Evolutionary conservation across 1,140 invertebrate genomes (phyloP).

Genomic region (Parasteatoda tepidariorum): DNA sequence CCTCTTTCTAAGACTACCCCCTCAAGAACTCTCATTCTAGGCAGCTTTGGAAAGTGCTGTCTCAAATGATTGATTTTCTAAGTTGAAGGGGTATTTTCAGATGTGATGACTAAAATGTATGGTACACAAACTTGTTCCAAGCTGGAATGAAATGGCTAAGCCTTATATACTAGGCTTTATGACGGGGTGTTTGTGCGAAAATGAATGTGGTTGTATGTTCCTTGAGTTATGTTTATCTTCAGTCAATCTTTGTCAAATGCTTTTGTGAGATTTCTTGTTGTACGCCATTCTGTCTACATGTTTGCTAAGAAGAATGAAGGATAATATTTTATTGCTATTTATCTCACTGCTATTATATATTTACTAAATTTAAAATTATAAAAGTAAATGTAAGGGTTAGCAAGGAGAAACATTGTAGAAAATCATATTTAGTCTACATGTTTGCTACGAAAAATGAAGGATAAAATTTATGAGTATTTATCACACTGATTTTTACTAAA

Average conservation of each 20-base stretch:
- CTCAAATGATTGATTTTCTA: not conserved
- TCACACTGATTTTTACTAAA: no score
- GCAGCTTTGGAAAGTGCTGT: not conserved
- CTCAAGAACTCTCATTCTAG: not conserved
- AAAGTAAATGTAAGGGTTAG: no score
- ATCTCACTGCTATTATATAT: no score
- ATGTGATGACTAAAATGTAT: not conserved
- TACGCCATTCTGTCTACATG: no score
- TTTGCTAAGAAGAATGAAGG: no score
- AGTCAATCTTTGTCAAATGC: not conserved
- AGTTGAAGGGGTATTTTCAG: not conserved
- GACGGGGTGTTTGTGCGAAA: not conserved
- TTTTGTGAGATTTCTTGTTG: no score
- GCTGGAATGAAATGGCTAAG: not conserved
- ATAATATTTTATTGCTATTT: not conserved
- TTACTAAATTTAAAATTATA: no score
- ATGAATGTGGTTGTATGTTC: not conserved
- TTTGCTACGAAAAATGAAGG: no score
- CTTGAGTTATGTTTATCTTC: not conserved
- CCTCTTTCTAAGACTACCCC: not conserved
- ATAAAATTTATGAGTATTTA: no score
- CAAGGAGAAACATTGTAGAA: no score
- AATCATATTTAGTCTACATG: no score
- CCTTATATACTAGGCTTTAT: not conserved
- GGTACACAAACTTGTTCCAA: not conserved